Evolutionary conservation across 2,888 invertebrate genomes (phyloP).

Genomic region (Anticlea derivata): DNA sequence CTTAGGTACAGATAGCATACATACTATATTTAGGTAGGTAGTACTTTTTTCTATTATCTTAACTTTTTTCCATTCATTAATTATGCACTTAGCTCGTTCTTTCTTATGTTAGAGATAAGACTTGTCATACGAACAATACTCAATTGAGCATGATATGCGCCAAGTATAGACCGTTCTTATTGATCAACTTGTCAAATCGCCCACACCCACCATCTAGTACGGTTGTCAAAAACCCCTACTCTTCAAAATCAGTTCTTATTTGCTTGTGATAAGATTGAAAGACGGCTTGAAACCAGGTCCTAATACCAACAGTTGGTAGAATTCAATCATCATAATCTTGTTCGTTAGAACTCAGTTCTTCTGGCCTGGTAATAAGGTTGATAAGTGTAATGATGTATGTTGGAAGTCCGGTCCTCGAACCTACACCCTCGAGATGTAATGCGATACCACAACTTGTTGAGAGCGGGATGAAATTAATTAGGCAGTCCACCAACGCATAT

Average conservation of each 20-base stretch:
- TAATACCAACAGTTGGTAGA: neutral
- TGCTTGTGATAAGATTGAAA: constrained; percentile 13
- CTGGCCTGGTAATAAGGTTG: constrained; percentile 10
- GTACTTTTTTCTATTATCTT: too few relatives aligned
- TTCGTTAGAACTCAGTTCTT: constrained; percentile 11
- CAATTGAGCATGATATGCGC: constrained; percentile 47
- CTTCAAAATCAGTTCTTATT: constrained; percentile 16
- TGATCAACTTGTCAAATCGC: constrained; percentile 57
- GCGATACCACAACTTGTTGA: constrained; percentile 17
- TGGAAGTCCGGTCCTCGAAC: constrained; percentile 49
- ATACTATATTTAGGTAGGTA: too few relatives aligned
- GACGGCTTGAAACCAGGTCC: neutral
- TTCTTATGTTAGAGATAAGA: constrained; percentile 26
- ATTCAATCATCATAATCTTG: neutral
- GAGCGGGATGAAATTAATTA: constrained; percentile 41
- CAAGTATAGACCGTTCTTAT: constrained; percentile 52
- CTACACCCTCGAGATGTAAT: constrained; percentile 46
- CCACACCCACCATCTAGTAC: constrained; percentile 12
- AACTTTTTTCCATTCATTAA: constrained; percentile 5
- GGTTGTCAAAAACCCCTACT: constrained; percentile 1
- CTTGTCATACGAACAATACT: constrained; percentile 43
- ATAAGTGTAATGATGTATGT: neutral
- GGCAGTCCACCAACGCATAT: constrained; percentile 8
- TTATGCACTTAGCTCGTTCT: constrained; percentile 15
- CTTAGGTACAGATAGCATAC: too few relatives aligned